These are phyloP conservation scores for Rhynchotus rufescens DNA, from an alignment of 2,797 vertebrate species.

Conservation along the genomic window DNA sequence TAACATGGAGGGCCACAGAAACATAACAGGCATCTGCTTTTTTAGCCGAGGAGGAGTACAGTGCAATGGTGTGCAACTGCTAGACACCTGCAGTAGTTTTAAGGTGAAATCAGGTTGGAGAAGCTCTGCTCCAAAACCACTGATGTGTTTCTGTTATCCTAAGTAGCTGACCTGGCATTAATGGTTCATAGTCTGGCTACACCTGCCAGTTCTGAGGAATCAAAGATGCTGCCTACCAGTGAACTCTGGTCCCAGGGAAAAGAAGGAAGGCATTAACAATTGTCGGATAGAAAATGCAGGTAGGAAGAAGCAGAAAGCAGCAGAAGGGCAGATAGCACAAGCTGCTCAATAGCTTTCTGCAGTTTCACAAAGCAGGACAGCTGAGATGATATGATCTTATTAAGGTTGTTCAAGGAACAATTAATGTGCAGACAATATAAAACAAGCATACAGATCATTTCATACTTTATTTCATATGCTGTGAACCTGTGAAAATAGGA, in stretches of 20 bases:
- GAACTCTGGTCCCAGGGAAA: not conserved
- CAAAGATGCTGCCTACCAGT: not conserved
- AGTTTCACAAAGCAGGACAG: not conserved
- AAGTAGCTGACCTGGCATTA: not conserved
- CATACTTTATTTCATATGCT: not conserved
- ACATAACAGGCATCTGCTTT: conserved; percentile 6
- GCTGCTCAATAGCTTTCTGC: not conserved
- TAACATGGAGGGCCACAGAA: not conserved
- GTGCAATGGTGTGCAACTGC: not conserved
- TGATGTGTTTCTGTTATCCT: not conserved
- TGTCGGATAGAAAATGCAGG: not conserved
- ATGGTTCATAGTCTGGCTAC: not conserved
- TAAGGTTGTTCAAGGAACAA: not conserved
- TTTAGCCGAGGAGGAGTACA: not conserved
- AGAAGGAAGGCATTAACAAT: not conserved
- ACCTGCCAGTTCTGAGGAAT: not conserved
- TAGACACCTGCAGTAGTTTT: not conserved
- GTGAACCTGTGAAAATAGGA: not conserved
- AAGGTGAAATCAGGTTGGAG: not conserved
- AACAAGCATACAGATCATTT: not conserved
- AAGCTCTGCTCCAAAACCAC: not conserved
- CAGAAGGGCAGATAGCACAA: not conserved
- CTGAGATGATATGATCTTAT: not conserved
- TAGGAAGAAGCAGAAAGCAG: not conserved
- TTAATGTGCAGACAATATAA: not conserved